Evolutionary conservation across 1,140 invertebrate genomes (phyloP), one percentile per base, ranked within the genome.

Genomic region (Dreissena rostriformis): DNA sequence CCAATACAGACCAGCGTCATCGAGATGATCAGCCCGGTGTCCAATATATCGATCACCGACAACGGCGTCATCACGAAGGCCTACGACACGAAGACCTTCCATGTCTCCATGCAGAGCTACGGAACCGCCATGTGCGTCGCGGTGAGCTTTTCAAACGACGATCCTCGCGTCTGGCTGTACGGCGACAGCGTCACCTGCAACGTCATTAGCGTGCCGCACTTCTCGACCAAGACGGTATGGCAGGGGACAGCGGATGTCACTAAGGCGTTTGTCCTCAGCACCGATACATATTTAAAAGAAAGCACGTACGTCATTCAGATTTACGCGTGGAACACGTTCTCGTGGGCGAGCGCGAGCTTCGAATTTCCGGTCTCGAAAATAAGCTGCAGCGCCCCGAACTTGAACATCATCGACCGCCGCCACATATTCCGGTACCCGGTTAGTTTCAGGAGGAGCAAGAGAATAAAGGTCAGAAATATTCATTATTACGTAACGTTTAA

Each of bases 71-170:
- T 75, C 52, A 80, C 79, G 17, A 73, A 57, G 26, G 87, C 79
- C 0, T 78, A 86, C 29, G 79, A 87, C 22, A n/a, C 24, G 6
- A 91, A 91, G 82, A 70, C 28, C 22, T 90, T 93, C 72, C 71
- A 88, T 26, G 76, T 92, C 14, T 78, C 87, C 0, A 92, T 93
- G 74, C 86, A 73, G 4, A 84, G 68, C 4, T 49, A 86, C 28
- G 94, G 94, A 11, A 91, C 91, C 10, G 88, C 87, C 1, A 91
- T 93, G 0, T 94, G 94, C 85, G 77, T 94, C 0, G 71, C 91
- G 4, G 75, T 94, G 10, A 90, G 94, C 77, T 94, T 87, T 80
- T 93, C 92, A 15, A 93, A 94, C 2, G 39, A 68, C 86, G 88
- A 1, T 85, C 70, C 19, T 53, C 24, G 15, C 39, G 52, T 61